Evolutionary conservation across 2,797 vertebrate species (phyloP).

Genomic region (Siniperca undulata): DNA sequence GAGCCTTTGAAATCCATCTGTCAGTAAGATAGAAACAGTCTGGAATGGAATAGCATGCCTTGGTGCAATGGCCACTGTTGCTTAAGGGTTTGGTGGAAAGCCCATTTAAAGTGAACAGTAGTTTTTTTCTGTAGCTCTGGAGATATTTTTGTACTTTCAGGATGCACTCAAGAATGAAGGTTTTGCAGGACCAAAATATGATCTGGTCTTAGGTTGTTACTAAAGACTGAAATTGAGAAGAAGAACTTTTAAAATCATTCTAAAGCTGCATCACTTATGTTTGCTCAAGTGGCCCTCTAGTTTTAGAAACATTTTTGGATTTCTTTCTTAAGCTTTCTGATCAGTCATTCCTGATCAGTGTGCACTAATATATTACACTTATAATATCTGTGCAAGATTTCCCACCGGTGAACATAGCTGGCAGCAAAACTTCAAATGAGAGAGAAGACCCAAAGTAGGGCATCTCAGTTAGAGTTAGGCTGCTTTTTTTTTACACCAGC

Average conservation of each 20-base stretch:
- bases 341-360: not conserved
- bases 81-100: slow-evolving; percentile 32
- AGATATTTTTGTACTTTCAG: slow-evolving; percentile 11
- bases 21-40: slow-evolving; percentile 79
- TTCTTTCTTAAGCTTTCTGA: not conserved
- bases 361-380: not conserved
- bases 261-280: not conserved
- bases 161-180: not conserved
- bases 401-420: not conserved
- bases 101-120: slow-evolving; percentile 9
- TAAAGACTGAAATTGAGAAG: not conserved
- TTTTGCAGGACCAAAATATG: not conserved
- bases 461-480: not conserved
- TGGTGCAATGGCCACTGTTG: slow-evolving; percentile 43
- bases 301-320: not conserved
- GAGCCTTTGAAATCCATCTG: slow-evolving; percentile 82
- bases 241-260: not conserved
- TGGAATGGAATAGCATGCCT: slow-evolving; percentile 43
- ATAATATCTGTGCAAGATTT: slow-evolving; percentile 13
- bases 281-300: not conserved
- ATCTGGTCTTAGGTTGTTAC: not conserved
- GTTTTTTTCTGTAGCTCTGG: not conserved
- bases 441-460: slow-evolving; percentile 4
- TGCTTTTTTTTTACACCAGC: not conserved
- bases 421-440: slow-evolving; percentile 9